Evolutionary conservation across 1,140 invertebrate genomes (phyloP), one percentile per base, ranked within the genome.

Genomic region (Drosophila suzukii): DNA sequence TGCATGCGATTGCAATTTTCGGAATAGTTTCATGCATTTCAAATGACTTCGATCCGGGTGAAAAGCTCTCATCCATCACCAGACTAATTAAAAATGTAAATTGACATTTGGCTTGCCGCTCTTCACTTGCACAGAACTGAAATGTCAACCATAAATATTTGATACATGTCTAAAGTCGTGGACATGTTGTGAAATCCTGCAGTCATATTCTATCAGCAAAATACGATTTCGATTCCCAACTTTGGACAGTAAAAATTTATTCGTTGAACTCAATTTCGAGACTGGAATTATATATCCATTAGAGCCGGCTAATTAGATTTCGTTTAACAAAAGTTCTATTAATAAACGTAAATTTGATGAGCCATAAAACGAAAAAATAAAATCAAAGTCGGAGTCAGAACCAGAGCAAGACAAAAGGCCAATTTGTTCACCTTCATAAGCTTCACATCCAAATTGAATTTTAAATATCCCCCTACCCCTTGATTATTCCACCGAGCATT

Each of bases 261-360:
- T 75, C 56, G 46, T 32, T 58, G 51, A 46, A 66, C 49, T 54
- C 49, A 53, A 44, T 60, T 49, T 60, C 1, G 30, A 41, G 3
- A 43, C 15, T 3, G 7, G 6, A 43, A 27, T 72, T 34, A 65
- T 59, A 43, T 76, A 39, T 58, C 56, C 74, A 79, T 83, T 62
- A 63, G 63, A 79, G 75, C 4, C 43, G 30, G 49, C 57, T 71
- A 80, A 84, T 79, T 59, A 68, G 62, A 83, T 65, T 44, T 59
- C 34, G 11, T 46, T 61, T 46, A 43, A 49, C 51, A 50, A 50
- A 70, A 70, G 44, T 49, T 47, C 67, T 56, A 71, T 68, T 71
- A 71, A 70, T 56, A 65, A 82, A 81, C 78, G 73, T 71, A 51
- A 59, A 86, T 78, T 86, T 63, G 74, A 86, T 84, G 73, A 78